Evolutionary conservation across 1,140 invertebrate species (phyloP), one percentile per base, ranked within the genome.

Genomic region (Drosophila bipectinata): DNA sequence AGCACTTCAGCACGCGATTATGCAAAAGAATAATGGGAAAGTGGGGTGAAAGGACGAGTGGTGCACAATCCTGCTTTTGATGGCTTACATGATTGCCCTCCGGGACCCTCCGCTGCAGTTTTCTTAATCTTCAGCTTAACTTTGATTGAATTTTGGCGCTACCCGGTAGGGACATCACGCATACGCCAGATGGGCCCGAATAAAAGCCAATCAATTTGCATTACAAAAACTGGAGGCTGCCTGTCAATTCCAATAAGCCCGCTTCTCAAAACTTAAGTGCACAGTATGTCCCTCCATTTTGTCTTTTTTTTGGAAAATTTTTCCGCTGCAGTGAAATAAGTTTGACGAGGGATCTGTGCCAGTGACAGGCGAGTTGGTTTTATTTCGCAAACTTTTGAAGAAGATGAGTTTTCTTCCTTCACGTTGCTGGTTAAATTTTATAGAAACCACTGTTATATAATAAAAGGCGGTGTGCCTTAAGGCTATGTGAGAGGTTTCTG

Each of bases 191-290:
- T 76, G 58, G 69, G 14, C 5, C 30, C 21, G 10, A 54, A 9
- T 18, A 12, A 51, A 72, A 61, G 71, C 39, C 66, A 84, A 85
- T 85, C 74, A 82, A 85, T 78, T 87, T 87, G 26, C 32, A 41
- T 58, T 5, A 32, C 48, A 54, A 49, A 0, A 12, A 15, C 30
- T 56, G 12, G 14, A 37, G 52, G 44, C n/a, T 39, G 48, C 54
- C 69, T 85, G 78, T 82, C 81, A 85, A 75, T 85, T 87, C 59
- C 74, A 75, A 78, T 81, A 64, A 74, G 64, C 54, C 26, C 49
- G 45, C 10, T 34, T 37, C 54, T 85, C 71, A 48, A 47, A 69
- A 62, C 53, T 71, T 62, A 74, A 74, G 14, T 21, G 30, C 69
- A 47, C 18, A 59, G 6, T 48, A 14, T 44, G 59, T 67, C 39